Evolutionary conservation across 2,888 invertebrate genomes (phyloP).

Genomic region (Pemphredon lugubris): DNA sequence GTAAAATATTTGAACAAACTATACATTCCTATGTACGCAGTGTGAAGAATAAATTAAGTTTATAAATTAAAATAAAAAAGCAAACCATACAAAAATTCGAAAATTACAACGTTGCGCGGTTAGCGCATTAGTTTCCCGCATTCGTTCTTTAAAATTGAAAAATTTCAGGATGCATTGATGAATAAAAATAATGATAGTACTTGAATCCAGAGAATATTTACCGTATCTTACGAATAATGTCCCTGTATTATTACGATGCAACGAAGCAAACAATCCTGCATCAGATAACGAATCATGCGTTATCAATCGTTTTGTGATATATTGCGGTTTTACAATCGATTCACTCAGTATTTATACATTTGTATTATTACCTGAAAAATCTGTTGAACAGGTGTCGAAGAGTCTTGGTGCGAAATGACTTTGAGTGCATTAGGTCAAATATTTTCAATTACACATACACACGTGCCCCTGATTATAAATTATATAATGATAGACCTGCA

Average conservation of each 20-base stretch:
- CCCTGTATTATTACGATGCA: background rate
- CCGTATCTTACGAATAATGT: too few relatives aligned
- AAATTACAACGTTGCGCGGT: too few relatives aligned
- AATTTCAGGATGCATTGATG: too few relatives aligned
- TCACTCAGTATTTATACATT: background rate
- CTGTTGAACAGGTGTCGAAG: slow-evolving; percentile 49
- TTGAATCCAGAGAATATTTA: too few relatives aligned
- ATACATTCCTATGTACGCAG: too few relatives aligned
- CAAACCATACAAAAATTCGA: too few relatives aligned
- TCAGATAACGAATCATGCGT: background rate
- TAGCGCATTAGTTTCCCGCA: too few relatives aligned
- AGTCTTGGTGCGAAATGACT: slow-evolving; percentile 28
- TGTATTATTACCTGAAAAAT: slow-evolving; percentile 61
- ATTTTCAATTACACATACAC: slow-evolving; percentile 10
- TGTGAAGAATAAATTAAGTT: too few relatives aligned
- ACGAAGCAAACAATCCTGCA: background rate
- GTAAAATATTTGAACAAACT: too few relatives aligned
- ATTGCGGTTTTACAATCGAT: background rate
- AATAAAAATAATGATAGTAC: too few relatives aligned
- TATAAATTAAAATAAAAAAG: too few relatives aligned
- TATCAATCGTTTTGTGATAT: slow-evolving; percentile 5
- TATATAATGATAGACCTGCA: slow-evolving; percentile 2
- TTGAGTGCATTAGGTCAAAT: slow-evolving; percentile 27
- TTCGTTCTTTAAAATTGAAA: too few relatives aligned
- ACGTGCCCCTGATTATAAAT: slow-evolving; percentile 6